Evolutionary conservation across 1,140 invertebrate species (phyloP), one percentile per base, ranked within the genome.

Genomic region (Trachymyrmex cornetzi): DNA sequence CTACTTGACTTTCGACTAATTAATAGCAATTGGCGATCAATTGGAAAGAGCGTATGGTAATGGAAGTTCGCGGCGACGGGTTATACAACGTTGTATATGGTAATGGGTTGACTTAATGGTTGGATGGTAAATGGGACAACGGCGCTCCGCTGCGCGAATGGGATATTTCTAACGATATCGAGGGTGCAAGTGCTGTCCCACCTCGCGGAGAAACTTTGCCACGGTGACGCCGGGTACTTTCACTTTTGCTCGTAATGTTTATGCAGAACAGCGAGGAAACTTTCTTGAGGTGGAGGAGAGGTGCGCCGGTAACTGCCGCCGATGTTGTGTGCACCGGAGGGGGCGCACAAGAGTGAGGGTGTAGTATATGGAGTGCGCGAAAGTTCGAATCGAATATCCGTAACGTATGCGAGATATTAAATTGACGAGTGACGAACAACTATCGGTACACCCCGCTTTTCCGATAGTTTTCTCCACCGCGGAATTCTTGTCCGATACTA

Each of bases 211-310:
- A 94, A 95, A 95, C 91, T 94, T 94, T 93, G 89, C 91, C 88
- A 91, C 77, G 88, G 90, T 92, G 92, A 94, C 92, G 92, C 91
- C 88, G 80, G 91, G 92, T 93, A 95, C 94, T 95, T 95, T 95
- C 94, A 92, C 94, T 95, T 93, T 95, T 93, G 89, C 92, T 93
- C 90, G 92, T 94, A 94, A 95, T 95, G 94, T 94, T 94, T 95
- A 95, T 95, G 94, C 94, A 94, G 93, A 95, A 92, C 92, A 93
- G 92, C 90, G 91, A 90, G 91, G 88, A 91, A 95, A 95, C 92
- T 95, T 95, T 95, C 93, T 89, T 88, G 91, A 89, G 90, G 77
- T 77, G 92, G 77, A 24, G 48, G 86, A 91, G 87, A 86, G 91
- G 90, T 87, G 88, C 88, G 89, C 89, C 82, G 86, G 89, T 89